Percentiles rank a stretch among this genome's conserved stretches.
Evolutionary conservation across 2,113 vertebrate species (phyloP).

Genomic region (Myiozetetes cayanensis): DNA sequence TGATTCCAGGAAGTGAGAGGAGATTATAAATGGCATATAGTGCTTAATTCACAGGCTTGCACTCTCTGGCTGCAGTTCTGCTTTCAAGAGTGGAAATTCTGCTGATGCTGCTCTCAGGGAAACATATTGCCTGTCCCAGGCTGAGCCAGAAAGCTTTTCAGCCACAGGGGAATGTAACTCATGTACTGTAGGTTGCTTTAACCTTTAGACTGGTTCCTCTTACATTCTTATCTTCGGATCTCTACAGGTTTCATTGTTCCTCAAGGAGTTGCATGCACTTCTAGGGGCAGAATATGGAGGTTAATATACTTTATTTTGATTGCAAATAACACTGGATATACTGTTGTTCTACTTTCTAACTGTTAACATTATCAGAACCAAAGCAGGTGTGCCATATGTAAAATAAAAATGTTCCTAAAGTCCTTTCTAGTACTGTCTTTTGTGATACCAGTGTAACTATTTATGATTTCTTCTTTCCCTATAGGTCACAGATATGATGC

Average conservation of each 20-base stretch:
- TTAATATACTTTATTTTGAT: background rate
- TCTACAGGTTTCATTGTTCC: background rate
- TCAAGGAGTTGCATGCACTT: background rate
- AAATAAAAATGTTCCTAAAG: background rate
- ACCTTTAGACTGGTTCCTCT: background rate
- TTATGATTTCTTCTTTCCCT: background rate
- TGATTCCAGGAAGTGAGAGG: background rate
- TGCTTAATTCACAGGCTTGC: background rate
- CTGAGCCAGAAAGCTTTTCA: background rate
- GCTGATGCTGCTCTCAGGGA: background rate
- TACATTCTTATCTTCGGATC: background rate
- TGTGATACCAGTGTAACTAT: background rate
- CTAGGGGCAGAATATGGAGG: background rate
- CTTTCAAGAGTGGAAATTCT: background rate
- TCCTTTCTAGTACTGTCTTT: background rate
- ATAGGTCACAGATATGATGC: constrained; percentile 99
- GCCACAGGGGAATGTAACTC: background rate
- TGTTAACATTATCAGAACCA: background rate
- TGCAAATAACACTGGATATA: background rate
- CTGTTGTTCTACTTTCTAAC: background rate
- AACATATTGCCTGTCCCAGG: background rate
- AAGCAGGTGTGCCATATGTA: background rate
- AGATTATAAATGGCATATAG: background rate
- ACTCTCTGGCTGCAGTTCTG: background rate
- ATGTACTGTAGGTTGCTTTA: background rate